Conservation (phyloP, 2,888 invertebrate genomes). For the Drosophila recens region DNA sequence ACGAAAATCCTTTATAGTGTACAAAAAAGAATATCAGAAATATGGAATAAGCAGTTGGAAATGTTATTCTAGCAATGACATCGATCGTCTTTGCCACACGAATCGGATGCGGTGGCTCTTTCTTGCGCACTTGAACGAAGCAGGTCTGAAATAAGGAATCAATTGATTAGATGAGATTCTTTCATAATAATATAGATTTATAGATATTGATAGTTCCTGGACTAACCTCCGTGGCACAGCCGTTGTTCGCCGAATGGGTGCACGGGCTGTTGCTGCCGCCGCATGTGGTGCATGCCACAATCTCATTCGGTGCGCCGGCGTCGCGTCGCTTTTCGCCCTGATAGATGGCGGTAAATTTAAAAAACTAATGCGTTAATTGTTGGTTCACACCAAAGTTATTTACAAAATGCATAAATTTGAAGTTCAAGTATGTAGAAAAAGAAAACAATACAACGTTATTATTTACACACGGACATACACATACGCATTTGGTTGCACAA, state of each 20-base stretch:
- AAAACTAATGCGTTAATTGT: slow-evolving; percentile 70
- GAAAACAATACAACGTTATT: slow-evolving; percentile 20
- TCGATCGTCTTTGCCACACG: slow-evolving; percentile 97
- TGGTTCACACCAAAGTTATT: slow-evolving; percentile 1
- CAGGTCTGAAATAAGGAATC: slow-evolving; percentile 88
- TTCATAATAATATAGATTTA: not conserved
- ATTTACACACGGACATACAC: slow-evolving; percentile 54
- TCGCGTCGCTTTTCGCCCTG: slow-evolving; percentile 95
- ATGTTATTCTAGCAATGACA: slow-evolving; percentile 96
- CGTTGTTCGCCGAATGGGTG: slow-evolving; percentile 94
- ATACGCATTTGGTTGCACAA: slow-evolving; percentile 51
- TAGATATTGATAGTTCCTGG: not conserved
- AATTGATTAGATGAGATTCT: not conserved
- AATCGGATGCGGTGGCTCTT: slow-evolving; percentile 96
- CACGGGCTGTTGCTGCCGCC: slow-evolving; percentile 88
- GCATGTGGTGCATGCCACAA: slow-evolving; percentile 93
- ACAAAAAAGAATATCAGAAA: slow-evolving; percentile 98
- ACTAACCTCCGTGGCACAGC: slow-evolving; percentile 92
- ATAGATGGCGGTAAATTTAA: slow-evolving; percentile 80
- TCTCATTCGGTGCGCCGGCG: slow-evolving; percentile 91
- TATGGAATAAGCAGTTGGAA: slow-evolving; percentile 96
- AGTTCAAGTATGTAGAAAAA: slow-evolving; percentile 3
- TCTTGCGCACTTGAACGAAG: slow-evolving; percentile 94
- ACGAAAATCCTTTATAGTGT: slow-evolving; percentile 93
- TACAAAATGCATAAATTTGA: slow-evolving; percentile 3